Conservation (phyloP, 2,888 invertebrate species). For the Tubulanus polymorphus region DNA sequence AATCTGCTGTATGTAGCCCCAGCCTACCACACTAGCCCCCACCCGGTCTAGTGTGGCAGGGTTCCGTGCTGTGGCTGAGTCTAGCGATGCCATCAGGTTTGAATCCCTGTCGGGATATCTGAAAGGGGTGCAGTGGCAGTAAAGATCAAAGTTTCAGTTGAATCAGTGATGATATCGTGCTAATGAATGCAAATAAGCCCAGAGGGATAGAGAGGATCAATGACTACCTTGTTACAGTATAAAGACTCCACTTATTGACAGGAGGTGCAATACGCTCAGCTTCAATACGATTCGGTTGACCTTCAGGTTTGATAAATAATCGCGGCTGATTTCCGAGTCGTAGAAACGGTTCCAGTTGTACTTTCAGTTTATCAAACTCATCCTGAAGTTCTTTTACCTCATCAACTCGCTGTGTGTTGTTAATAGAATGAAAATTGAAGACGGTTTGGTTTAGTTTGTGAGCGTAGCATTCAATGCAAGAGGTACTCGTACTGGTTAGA, state of each 20-base stretch:
- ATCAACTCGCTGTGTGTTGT: constrained; percentile 44
- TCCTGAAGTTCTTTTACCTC: constrained; percentile 38
- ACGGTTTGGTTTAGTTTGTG: no score
- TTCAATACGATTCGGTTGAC: constrained; percentile 9
- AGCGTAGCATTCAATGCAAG: no score
- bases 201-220: neutral
- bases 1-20: no score
- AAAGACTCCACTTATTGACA: constrained; percentile 40
- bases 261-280: constrained; percentile 24
- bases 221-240: constrained; percentile 40
- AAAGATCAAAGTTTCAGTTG: no score
- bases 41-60: no score
- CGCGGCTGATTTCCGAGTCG: constrained; percentile 24
- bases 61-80: no score
- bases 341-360: constrained; percentile 32
- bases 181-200: neutral
- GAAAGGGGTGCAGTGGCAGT: no score
- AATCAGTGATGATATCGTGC: neutral
- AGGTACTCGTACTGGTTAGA: no score
- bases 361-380: constrained; percentile 34
- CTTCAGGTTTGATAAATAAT: constrained; percentile 31
- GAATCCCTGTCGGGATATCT: no score
- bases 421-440: no score
- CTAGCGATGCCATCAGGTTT: no score
- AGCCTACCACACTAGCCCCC: no score